Evolutionary conservation across 2,888 invertebrate species (phyloP).

Genomic region (Camptogramma bilineatum): DNA sequence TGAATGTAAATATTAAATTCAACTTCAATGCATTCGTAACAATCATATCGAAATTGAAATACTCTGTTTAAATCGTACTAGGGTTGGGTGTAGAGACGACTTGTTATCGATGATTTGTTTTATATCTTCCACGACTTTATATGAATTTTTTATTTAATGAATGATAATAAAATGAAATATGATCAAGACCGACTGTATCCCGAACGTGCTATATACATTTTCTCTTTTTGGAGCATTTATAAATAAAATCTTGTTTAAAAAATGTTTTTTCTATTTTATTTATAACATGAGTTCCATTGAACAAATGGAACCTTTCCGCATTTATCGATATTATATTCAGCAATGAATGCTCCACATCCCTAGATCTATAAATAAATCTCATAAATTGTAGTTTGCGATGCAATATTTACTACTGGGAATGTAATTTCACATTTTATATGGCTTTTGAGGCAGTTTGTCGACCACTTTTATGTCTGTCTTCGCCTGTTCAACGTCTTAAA

Average conservation of each 20-base stretch:
- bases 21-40: conserved; percentile 12
- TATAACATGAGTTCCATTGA: too few relatives aligned
- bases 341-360: too few relatives aligned
- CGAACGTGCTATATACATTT: too few relatives aligned
- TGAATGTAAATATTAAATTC: neutral
- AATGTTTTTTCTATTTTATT: too few relatives aligned
- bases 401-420: conserved; percentile 20
- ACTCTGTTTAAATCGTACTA: conserved; percentile 9
- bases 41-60: conserved; percentile 24
- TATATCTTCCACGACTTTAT: neutral
- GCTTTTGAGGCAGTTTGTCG: conserved; percentile 15
- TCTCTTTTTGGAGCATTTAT: too few relatives aligned
- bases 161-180: too few relatives aligned
- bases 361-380: conserved; percentile 30
- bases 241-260: too few relatives aligned
- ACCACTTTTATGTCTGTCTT: conserved; percentile 3
- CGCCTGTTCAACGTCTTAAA: neutral
- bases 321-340: too few relatives aligned
- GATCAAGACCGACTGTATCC: too few relatives aligned
- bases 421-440: conserved; percentile 28
- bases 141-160: too few relatives aligned
- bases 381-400: conserved; percentile 23
- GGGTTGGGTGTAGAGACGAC: neutral
- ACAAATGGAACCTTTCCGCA: too few relatives aligned
- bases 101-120: neutral